A percentile compares a stretch with the other conserved stretches of the same genome.
Evolutionary conservation across 2,113 vertebrate genomes (phyloP).

Genomic region (Amblyopsis rosae): DNA sequence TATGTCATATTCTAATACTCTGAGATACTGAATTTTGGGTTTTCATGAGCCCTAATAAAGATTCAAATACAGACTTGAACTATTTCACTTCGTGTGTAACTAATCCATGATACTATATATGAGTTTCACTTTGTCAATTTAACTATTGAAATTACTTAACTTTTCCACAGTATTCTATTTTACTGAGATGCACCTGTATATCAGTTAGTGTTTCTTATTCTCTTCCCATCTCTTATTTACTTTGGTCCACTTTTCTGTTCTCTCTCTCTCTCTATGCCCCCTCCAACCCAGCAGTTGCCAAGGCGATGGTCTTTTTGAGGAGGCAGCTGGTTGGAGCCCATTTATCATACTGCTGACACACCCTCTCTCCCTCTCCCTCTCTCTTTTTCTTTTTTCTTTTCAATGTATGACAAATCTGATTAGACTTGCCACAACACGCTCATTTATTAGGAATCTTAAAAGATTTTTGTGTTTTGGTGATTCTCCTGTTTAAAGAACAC

Average conservation of each 20-base stretch:
- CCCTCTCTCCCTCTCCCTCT: constrained; percentile 15
- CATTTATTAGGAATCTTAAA: too few species aligned
- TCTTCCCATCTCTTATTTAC: constrained; percentile 20
- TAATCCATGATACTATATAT: too few species aligned
- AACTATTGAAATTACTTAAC: too few species aligned
- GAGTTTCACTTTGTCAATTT: too few species aligned
- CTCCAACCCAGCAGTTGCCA: constrained; percentile 53
- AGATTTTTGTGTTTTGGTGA: too few species aligned
- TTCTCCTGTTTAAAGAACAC: not conserved
- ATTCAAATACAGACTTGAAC: too few species aligned
- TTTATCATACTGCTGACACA: constrained; percentile 57
- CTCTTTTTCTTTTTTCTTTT: not conserved
- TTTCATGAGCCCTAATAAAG: too few species aligned
- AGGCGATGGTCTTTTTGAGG: constrained; percentile 54
- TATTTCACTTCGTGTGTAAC: too few species aligned
- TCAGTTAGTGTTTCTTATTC: not conserved
- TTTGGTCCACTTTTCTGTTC: constrained; percentile 1
- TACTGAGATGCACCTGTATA: not conserved
- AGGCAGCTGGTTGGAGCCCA: constrained; percentile 60
- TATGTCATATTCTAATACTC: too few species aligned
- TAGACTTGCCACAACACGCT: constrained; percentile 11
- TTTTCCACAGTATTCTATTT: too few species aligned
- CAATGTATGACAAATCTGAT: constrained; percentile 15
- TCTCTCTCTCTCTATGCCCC: not conserved
- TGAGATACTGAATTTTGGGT: too few species aligned